phyloP scores from a whole-genome alignment of 2,888 invertebrate species.

The Brachyptera putata region DNA sequence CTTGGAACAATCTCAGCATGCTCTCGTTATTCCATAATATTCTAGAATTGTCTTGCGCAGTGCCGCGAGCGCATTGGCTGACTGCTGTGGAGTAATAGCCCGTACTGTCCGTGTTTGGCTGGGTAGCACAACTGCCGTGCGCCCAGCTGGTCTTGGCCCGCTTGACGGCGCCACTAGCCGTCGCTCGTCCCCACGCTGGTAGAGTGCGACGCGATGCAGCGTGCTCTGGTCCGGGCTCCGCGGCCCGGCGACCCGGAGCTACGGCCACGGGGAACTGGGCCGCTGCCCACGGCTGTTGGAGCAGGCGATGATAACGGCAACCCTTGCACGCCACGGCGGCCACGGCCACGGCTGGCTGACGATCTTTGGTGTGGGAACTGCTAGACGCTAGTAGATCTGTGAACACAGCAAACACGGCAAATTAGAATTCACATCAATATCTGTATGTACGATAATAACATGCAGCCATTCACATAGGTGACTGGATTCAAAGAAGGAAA shows the following conservation, averaged over 20 bases:
- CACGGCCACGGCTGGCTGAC: conserved; percentile 27
- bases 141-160: conserved; percentile 17
- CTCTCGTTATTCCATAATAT: conserved; percentile 37
- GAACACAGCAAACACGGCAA: too few species aligned
- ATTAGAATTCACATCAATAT: too few species aligned
- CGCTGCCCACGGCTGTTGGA: conserved; percentile 30
- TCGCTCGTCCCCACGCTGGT: conserved; percentile 31
- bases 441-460: too few species aligned
- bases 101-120: background rate
- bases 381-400: too few species aligned
- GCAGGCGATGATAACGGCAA: conserved; percentile 24
- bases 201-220: conserved; percentile 38
- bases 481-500: too few species aligned
- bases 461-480: too few species aligned
- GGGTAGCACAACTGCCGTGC: background rate
- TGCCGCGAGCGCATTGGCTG: conserved; percentile 25
- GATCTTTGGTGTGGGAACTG: too few species aligned
- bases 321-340: conserved; percentile 29
- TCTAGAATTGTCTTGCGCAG: conserved; percentile 33
- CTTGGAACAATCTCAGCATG: conserved; percentile 37
- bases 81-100: conserved; percentile 22
- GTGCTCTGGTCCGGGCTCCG: conserved; percentile 36
- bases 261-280: conserved; percentile 21
- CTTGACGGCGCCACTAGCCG: conserved; percentile 19
- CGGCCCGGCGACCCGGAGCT: conserved; percentile 34